Conservation (phyloP, 2,113 vertebrate genomes). For the Cyanoderma ruficeps region DNA sequence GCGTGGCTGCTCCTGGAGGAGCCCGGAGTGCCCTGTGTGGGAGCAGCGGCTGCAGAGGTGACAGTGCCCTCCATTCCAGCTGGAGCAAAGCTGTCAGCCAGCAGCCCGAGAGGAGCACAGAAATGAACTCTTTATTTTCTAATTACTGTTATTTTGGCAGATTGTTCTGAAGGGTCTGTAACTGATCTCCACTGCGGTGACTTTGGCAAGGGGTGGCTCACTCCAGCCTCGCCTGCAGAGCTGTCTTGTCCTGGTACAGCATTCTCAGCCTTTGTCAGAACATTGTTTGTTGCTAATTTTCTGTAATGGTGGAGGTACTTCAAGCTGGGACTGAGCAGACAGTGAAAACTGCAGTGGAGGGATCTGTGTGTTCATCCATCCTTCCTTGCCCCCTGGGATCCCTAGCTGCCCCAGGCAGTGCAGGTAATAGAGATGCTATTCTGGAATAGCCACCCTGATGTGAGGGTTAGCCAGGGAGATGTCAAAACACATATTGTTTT, state of each 20-base stretch:
- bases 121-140: not conserved
- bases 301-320: not conserved
- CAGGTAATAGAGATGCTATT: not conserved
- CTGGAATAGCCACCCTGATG: not conserved
- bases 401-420: not conserved
- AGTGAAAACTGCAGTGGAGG: too few species aligned
- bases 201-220: fast-evolving
- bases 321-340: not conserved
- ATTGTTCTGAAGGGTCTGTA: not conserved
- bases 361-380: not conserved
- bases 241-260: fast-evolving
- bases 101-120: not conserved
- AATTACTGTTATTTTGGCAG: not conserved
- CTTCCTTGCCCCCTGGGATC: fast-evolving
- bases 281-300: not conserved
- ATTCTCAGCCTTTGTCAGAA: not conserved
- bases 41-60: not conserved
- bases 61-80: not conserved
- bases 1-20: not conserved
- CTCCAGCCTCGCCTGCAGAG: not conserved
- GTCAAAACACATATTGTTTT: not conserved
- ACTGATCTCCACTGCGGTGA: not conserved
- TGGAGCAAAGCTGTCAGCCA: not conserved
- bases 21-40: not conserved
- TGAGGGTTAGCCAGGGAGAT: not conserved